phyloP scores from a whole-genome alignment of 2,888 invertebrate species.

The Aporophyla nigra region DNA sequence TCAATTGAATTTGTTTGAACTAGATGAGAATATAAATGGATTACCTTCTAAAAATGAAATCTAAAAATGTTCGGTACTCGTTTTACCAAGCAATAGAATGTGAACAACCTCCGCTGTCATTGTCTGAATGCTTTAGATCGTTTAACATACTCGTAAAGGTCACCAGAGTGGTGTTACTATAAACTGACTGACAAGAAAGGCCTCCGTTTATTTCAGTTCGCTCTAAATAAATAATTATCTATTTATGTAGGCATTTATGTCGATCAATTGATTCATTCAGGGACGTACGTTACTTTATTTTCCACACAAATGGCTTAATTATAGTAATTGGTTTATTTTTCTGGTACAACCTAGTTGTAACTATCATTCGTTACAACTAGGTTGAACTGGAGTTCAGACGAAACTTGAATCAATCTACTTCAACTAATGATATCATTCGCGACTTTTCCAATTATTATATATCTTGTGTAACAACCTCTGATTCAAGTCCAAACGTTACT shows the following conservation, averaged over 20 bases:
- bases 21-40: slow-evolving; percentile 8
- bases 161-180: background rate
- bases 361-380: too few species aligned
- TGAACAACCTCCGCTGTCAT: background rate
- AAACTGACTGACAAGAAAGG: background rate
- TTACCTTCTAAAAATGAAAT: background rate
- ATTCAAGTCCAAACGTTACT: background rate
- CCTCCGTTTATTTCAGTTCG: slow-evolving; percentile 20
- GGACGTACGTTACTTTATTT: background rate
- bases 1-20: slow-evolving; percentile 13
- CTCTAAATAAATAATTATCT: slow-evolving; percentile 26
- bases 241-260: background rate
- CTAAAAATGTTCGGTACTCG: background rate
- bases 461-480: too few species aligned
- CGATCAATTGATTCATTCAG: slow-evolving; percentile 27
- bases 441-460: background rate
- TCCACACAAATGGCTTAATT: background rate
- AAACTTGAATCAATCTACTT: background rate
- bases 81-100: background rate
- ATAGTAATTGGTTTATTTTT: background rate
- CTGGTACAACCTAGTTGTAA: background rate
- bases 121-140: background rate
- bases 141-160: background rate
- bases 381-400: too few species aligned
- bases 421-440: background rate